Percentiles rank a stretch among this genome's conserved stretches.
These are phyloP conservation scores for Nomada ruficornis DNA, from an alignment of 2,888 invertebrate genomes.

Conservation along the genomic window DNA sequence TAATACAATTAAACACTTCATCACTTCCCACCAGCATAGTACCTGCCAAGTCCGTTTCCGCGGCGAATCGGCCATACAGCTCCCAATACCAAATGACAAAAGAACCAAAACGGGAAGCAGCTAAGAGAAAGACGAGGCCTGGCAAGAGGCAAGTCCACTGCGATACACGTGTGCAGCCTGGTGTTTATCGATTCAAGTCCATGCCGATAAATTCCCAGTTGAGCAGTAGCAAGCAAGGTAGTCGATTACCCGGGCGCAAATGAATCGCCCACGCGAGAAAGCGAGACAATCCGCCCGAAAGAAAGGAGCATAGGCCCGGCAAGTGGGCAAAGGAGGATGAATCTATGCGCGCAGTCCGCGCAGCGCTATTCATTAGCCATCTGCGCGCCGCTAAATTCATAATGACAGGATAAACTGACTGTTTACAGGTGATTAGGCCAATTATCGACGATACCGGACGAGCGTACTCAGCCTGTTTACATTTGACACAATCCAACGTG, in stretches of 20 bases:
- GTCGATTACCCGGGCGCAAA: constrained; percentile 23
- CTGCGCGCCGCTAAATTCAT: constrained; percentile 62
- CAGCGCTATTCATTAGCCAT: constrained; percentile 66
- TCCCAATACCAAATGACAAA: too few relatives aligned
- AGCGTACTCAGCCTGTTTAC: constrained; percentile 47
- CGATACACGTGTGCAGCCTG: background rate
- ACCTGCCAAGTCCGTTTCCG: too few relatives aligned
- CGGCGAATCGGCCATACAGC: too few relatives aligned
- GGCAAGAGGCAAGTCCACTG: background rate
- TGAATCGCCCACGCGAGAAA: constrained; percentile 18
- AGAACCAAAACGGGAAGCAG: background rate
- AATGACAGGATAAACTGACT: constrained; percentile 69
- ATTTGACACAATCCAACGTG: constrained; percentile 49
- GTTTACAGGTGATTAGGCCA: constrained; percentile 73
- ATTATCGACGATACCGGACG: constrained; percentile 67
- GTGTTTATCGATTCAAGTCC: constrained; percentile 15
- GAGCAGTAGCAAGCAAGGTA: constrained; percentile 10
- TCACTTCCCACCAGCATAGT: too few relatives aligned
- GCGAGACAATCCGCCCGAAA: background rate
- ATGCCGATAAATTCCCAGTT: constrained; percentile 34
- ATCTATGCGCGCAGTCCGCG: constrained; percentile 30
- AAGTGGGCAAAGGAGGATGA: background rate
- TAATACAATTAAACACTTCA: too few relatives aligned
- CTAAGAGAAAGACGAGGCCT: background rate
- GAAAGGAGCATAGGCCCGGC: background rate